Conservation (phyloP, 2,888 invertebrate genomes). For the Rotaria macrura region DNA sequence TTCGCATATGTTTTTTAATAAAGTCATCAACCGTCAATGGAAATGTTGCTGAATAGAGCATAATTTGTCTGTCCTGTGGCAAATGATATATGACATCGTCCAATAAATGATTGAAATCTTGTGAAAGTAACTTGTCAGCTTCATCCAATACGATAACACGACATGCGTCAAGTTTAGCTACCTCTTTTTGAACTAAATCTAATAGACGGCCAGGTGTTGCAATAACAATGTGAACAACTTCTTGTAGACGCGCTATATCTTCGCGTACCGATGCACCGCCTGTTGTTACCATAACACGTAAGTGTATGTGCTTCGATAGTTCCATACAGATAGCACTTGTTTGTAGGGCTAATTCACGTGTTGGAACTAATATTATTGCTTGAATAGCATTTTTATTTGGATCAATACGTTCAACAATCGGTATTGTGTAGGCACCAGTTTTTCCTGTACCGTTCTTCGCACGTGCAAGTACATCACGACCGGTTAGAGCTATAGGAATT, state of each 20-base stretch:
- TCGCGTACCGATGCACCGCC: conserved; percentile 85
- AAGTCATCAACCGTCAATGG: conserved; percentile 95
- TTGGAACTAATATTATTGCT: conserved; percentile 94
- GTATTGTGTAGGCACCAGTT: conserved; percentile 98
- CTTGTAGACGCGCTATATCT: conserved; percentile 97
- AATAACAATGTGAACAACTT: conserved; percentile 96
- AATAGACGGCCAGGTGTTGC: conserved; percentile 98
- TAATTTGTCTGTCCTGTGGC: conserved; percentile 87
- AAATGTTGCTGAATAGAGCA: conserved; percentile 96
- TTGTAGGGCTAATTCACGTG: conserved; percentile 90
- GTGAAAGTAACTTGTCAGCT: conserved; percentile 93
- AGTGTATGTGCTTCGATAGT: conserved; percentile 86
- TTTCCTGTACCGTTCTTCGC: conserved; percentile 99
- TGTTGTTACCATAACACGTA: conserved; percentile 97
- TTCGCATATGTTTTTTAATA: conserved; percentile 87
- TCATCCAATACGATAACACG: conserved; percentile 93
- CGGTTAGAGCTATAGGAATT: conserved; percentile 92
- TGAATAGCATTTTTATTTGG: conserved; percentile 77
- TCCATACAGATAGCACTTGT: conserved; percentile 99
- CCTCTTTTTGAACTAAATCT: conserved; percentile 95
- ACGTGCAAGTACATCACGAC: conserved; percentile 89
- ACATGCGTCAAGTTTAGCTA: conserved; percentile 87
- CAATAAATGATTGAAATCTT: conserved; percentile 97
- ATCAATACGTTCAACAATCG: conserved; percentile 78
- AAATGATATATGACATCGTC: conserved; percentile 86